phyloP scores from a whole-genome alignment of 1,140 invertebrate species.

The Solen grandis region DNA sequence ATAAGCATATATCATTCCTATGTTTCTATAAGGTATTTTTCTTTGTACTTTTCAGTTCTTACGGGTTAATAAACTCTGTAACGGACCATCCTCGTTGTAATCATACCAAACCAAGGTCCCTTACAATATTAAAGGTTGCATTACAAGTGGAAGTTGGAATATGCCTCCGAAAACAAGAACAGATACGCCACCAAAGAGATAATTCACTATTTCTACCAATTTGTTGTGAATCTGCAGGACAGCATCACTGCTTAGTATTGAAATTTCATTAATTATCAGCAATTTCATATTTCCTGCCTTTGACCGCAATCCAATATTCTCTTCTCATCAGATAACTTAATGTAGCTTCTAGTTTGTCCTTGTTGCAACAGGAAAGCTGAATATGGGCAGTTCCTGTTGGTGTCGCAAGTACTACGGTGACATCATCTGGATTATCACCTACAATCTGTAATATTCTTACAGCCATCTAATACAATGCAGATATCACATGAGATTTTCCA shows the following conservation, averaged over 20 bases:
- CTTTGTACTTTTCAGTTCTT: too few species aligned
- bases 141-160: conserved; percentile 39
- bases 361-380: conserved; percentile 52
- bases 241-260: conserved; percentile 49
- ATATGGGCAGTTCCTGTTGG: conserved; percentile 59
- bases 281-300: conserved; percentile 25
- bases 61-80: too few species aligned
- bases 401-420: conserved; percentile 41
- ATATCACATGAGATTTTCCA: conserved; percentile 61
- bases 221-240: conserved; percentile 45
- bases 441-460: conserved; percentile 33
- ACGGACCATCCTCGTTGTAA: neutral
- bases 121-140: conserved; percentile 18
- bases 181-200: conserved; percentile 40
- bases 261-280: conserved; percentile 54
- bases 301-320: conserved; percentile 26
- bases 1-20: too few species aligned
- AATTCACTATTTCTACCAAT: conserved; percentile 33
- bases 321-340: conserved; percentile 49
- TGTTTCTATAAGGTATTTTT: too few species aligned
- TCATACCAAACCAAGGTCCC: conserved; percentile 6
- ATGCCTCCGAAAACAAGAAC: conserved; percentile 48
- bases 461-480: conserved; percentile 53
- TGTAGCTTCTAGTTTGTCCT: conserved; percentile 47
- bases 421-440: conserved; percentile 52